Evolutionary conservation across 1,140 invertebrate genomes (phyloP), one percentile per base, ranked within the genome.

Genomic region (Plutomurus gul): DNA sequence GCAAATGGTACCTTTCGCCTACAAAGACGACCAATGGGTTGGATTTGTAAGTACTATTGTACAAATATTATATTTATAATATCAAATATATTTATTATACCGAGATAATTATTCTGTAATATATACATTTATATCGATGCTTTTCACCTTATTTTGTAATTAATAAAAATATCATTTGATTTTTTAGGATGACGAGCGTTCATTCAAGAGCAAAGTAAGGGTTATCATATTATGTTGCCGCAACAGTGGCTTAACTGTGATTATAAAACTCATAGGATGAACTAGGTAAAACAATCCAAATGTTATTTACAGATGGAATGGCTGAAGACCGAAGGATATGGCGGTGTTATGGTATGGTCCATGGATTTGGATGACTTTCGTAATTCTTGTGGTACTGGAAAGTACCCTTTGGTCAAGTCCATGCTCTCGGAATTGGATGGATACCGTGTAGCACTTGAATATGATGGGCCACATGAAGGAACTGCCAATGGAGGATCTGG

Each of bases 281-380:
- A n/a, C n/a, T n/a, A n/a, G n/a, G n/a, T n/a, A n/a, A n/a, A n/a
- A n/a, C n/a, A n/a, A n/a, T n/a, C n/a, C n/a, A n/a, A n/a, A n/a
- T 60, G 33, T 25, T n/a, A 7, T 16, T 74, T 10, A 33, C 83
- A 98, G 95, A 95, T 95, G 89, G 91, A 92, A 60, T 99, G 96
- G 95, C 88, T 98, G 47, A 96, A 95, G 85, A 93, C 96, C 85
- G 92, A 96, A 89, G 94, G 94, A 13, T 96, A 97, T 83, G 96
- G 96, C 60, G 97, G 97, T 27, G 95, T 97, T 16, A 98, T 99
- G 95, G 93, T 99, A 13, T 99, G 96, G 96, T 96, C 95, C 1
- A 90, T 96, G 13, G 96, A 97, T 85, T 95, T 97, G 94, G 95
- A 99, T 84, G 96, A 99, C 86, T 98, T 97, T 88, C 88, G 90